Conservation (phyloP, 1,140 invertebrate species). For the Dolichoris vasculosae region DNA sequence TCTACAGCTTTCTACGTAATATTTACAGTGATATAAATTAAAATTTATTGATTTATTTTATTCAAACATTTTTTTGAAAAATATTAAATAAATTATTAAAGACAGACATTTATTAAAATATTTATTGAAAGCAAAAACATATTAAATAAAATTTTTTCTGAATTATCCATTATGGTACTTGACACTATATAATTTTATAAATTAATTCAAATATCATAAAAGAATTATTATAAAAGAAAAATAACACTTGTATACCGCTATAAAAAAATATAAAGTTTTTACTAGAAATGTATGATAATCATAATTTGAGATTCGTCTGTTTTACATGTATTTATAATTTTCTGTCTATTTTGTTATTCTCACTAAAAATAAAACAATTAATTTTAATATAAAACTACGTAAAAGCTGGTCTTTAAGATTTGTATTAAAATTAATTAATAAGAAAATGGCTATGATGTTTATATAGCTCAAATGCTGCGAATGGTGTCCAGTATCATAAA, state of each 20-base stretch:
- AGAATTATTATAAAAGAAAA: neutral
- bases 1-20: neutral
- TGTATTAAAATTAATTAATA: constrained; percentile 65
- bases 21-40: neutral
- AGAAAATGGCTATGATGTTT: constrained; percentile 38
- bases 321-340: constrained; percentile 8
- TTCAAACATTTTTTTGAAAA: neutral
- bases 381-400: constrained; percentile 65
- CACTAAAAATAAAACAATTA: constrained; percentile 54
- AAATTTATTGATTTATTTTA: neutral
- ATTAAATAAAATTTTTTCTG: constrained; percentile 8
- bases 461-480: constrained; percentile 48
- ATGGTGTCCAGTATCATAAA: constrained; percentile 48
- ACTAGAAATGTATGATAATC: neutral
- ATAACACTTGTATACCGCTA: constrained; percentile 8
- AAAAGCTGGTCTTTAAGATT: constrained; percentile 67
- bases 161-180: constrained; percentile 35
- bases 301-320: constrained; percentile 37
- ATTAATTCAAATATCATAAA: constrained; percentile 20
- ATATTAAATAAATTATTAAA: constrained; percentile 2
- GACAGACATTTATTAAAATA: neutral
- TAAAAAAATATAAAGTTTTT: neutral
- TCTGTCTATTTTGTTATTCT: constrained; percentile 8
- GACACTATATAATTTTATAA: constrained; percentile 26
- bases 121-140: constrained; percentile 40